Evolutionary conservation across 2,888 invertebrate species (phyloP).

Genomic region (Macropis europaea): DNA sequence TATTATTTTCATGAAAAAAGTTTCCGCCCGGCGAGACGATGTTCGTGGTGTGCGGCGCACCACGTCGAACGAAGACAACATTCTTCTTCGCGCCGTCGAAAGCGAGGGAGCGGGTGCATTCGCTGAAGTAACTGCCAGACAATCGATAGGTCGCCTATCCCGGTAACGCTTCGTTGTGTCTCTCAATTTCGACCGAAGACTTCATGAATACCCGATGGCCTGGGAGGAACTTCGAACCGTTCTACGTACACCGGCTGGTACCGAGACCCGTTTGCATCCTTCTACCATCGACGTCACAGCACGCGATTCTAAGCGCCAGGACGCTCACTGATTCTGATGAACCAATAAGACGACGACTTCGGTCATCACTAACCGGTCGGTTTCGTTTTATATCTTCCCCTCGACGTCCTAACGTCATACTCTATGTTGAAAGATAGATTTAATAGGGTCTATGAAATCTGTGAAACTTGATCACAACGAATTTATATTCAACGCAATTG

Average conservation of each 20-base stretch:
- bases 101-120: constrained; percentile 69
- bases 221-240: constrained; percentile 70
- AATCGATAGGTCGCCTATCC: constrained; percentile 74
- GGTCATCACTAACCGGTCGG: constrained; percentile 36
- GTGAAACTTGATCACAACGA: too few relatives aligned
- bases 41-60: background rate
- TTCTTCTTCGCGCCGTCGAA: constrained; percentile 45
- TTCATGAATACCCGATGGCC: constrained; percentile 74
- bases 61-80: constrained; percentile 15
- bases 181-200: constrained; percentile 74
- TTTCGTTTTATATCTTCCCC: constrained; percentile 33
- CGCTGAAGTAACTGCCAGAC: constrained; percentile 73
- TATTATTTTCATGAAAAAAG: background rate
- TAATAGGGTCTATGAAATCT: too few relatives aligned
- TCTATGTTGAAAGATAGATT: constrained; percentile 15
- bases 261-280: constrained; percentile 69
- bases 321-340: constrained; percentile 51
- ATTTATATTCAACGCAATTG: too few relatives aligned
- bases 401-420: background rate
- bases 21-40: background rate
- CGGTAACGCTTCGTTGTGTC: constrained; percentile 73
- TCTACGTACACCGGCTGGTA: constrained; percentile 75
- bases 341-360: constrained; percentile 60
- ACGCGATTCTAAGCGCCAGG: constrained; percentile 60
- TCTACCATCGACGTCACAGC: constrained; percentile 64